Percentiles rank a stretch among this genome's conserved stretches.
These are phyloP conservation scores for Sus cebifrons DNA, from an alignment of 2,797 vertebrate species.

Conservation along the genomic window DNA sequence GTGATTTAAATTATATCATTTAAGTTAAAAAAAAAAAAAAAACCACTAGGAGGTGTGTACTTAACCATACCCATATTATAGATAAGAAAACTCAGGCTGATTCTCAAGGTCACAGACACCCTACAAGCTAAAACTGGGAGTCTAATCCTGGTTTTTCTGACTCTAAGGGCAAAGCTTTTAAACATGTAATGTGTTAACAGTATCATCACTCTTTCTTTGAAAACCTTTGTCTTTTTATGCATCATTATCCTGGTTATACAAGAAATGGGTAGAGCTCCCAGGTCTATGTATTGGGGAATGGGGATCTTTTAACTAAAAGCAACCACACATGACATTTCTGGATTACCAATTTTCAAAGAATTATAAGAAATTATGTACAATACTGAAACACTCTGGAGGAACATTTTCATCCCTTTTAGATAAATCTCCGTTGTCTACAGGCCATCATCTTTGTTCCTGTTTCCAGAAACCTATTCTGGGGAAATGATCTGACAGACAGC, in stretches of 20 bases:
- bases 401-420: slow-evolving; percentile 50
- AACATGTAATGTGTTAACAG: neutral
- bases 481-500: slow-evolving; percentile 83
- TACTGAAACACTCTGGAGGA: neutral
- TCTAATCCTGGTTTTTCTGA: neutral
- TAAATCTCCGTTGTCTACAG: slow-evolving; percentile 68
- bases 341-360: slow-evolving; percentile 65
- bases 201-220: neutral
- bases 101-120: neutral
- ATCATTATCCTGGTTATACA: neutral
- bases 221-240: neutral
- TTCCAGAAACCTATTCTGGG: slow-evolving; percentile 81
- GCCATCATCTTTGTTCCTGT: slow-evolving; percentile 76
- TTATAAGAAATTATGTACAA: neutral
- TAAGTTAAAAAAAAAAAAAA: neutral
- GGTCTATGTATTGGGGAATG: neutral
- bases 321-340: slow-evolving; percentile 33
- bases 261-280: neutral
- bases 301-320: slow-evolving; percentile 5
- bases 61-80: neutral
- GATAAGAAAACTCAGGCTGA: neutral
- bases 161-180: neutral
- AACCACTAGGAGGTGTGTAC: neutral
- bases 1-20: neutral
- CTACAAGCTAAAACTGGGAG: neutral